phyloP scores from a whole-genome alignment of 2,888 invertebrate species.

The Archips xylosteana region DNA sequence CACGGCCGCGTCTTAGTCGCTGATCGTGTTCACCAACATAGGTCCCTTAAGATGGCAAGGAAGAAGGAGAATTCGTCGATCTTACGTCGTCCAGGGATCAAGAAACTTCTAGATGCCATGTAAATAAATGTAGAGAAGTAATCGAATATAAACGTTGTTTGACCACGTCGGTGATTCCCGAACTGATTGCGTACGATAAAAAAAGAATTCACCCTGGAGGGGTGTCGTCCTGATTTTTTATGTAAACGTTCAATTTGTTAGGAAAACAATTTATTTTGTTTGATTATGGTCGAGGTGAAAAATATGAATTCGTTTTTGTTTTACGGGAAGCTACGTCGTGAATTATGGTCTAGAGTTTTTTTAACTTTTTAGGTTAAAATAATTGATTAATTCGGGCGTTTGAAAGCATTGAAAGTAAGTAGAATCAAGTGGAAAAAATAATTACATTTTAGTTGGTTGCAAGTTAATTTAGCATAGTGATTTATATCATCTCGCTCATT shows the following conservation, averaged over 20 bases:
- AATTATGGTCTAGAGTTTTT: neutral
- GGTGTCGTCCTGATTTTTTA: constrained; percentile 27
- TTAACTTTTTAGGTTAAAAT: no score
- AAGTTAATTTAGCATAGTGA: no score
- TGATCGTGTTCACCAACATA: no score
- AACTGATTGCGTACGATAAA: constrained; percentile 27
- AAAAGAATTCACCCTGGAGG: constrained; percentile 24
- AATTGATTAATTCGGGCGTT: no score
- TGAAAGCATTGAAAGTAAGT: no score
- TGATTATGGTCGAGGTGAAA: constrained; percentile 17
- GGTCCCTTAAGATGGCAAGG: no score
- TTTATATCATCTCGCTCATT: no score
- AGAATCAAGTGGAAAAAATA: no score
- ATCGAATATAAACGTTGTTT: constrained; percentile 21
- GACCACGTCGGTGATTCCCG: constrained; percentile 29
- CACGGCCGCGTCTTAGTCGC: no score
- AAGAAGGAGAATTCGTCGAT: no score
- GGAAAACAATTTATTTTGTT: constrained; percentile 36
- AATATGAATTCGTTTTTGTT: constrained; percentile 8
- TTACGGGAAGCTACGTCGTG: neutral
- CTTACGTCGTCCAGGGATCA: neutral
- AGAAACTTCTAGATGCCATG: neutral
- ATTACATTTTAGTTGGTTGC: no score
- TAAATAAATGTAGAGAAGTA: constrained; percentile 27
- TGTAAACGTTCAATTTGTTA: constrained; percentile 34